Evolutionary conservation across 2,888 invertebrate species (phyloP), one percentile per base, ranked within the genome.

Genomic region (Noctua janthina): DNA sequence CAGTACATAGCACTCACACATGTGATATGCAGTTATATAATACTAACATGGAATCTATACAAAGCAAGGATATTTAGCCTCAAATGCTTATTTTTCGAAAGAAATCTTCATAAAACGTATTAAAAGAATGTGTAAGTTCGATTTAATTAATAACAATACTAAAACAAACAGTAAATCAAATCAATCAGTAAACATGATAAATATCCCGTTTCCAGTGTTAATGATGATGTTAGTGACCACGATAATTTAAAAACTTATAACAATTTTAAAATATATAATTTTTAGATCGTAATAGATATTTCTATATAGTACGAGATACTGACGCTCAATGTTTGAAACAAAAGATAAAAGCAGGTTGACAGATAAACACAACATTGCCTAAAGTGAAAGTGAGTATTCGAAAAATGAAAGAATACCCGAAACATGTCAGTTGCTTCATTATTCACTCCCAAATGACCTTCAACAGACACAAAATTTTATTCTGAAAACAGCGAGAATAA

Each of bases 371-470:
- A n/a, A 23, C 7, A 17, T 68, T 13, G 4, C 11, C 23, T 39
- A 46, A 20, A 51, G 17, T 64, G 5, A 64, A 64, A 35, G 35
- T 64, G 11, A 35, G 35, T 35, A 20, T 51, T 54, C 0, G 5
- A 54, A 64, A 69, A 69, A 43, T 64, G 35, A 79, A 71, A 71
- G 2, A 66, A 64, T 35, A 78, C 6, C n/a, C 46, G 8, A n/a
- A 71, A 78, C 51, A 15, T 64, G 46, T 54, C 64, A 66, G 72
- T 66, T 49, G 46, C 17, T 72, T 78, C 46, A 78, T 79, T 79
- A 71, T 78, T 78, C 51, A 71, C n/a, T 49, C 15, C 70, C 46
- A 66, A 54, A 66, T 39, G 67, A 59, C n/a, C 56, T n/a, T 43
- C 20, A 51, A 68, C 6, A 54, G 54, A 62, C 54, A 74, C n/a